Conservation (phyloP, 1,140 invertebrate genomes). For the Zaprionus kolodkinae region DNA sequence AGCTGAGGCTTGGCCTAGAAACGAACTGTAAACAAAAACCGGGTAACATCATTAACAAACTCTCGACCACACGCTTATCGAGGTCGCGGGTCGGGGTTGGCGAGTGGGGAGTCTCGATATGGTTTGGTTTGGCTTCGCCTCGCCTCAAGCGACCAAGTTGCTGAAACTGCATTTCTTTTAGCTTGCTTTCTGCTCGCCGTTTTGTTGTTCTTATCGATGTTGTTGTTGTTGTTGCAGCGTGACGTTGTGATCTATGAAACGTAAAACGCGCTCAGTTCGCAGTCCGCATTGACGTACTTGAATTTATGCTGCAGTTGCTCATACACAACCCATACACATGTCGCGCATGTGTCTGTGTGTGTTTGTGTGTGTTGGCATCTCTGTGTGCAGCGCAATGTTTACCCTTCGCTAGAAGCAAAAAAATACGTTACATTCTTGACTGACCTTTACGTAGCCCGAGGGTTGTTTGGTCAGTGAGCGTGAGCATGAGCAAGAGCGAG, state of each 20-base stretch:
- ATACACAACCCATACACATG: constrained; percentile 6
- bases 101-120: not conserved
- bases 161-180: constrained; percentile 68
- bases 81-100: constrained; percentile 55
- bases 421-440: constrained; percentile 55
- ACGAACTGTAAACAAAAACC: constrained; percentile 61
- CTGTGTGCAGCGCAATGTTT: constrained; percentile 59
- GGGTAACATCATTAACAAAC: constrained; percentile 74
- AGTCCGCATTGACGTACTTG: constrained; percentile 56
- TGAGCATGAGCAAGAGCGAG: not conserved
- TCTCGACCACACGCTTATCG: constrained; percentile 51
- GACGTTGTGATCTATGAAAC: constrained; percentile 67
- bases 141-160: constrained; percentile 41
- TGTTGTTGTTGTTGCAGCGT: constrained; percentile 59
- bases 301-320: constrained; percentile 60
- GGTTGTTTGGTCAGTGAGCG: constrained; percentile 36
- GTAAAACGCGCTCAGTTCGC: constrained; percentile 19
- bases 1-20: constrained; percentile 65
- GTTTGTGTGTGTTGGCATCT: not conserved
- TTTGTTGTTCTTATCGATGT: constrained; percentile 54
- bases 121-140: not conserved
- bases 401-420: constrained; percentile 57
- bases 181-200: constrained; percentile 33
- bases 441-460: constrained; percentile 59
- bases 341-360: constrained; percentile 8